Evolutionary conservation across 2,113 vertebrate genomes (phyloP).

Genomic region (Sceloporus undulatus): DNA sequence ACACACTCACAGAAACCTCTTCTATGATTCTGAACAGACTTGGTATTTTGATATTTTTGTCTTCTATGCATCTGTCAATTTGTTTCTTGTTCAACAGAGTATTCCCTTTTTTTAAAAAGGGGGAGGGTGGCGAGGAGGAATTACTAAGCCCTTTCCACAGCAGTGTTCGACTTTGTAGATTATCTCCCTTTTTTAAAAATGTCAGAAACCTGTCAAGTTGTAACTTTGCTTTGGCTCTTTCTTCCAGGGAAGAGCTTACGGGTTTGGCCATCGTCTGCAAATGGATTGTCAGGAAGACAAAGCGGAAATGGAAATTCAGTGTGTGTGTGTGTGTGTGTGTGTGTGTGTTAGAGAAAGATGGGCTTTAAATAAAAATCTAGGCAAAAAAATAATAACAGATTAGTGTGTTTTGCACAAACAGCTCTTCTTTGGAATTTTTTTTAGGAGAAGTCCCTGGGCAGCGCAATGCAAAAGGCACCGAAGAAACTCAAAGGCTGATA

Average conservation of each 20-base stretch:
- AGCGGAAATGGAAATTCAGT: background rate
- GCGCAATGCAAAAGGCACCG: conserved; percentile 66
- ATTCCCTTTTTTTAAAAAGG: background rate
- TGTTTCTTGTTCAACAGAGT: conserved; percentile 53
- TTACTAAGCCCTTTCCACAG: conserved; percentile 31
- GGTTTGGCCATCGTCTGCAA: conserved; percentile 33
- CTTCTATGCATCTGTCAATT: conserved; percentile 37
- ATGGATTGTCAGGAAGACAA: conserved; percentile 42
- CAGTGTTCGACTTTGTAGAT: conserved; percentile 35
- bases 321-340: background rate
- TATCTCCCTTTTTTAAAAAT: conserved; percentile 29
- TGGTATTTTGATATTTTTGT: conserved; percentile 7
- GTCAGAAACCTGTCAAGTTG: conserved; percentile 55
- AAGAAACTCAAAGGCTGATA: no score
- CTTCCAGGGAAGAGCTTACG: conserved; percentile 67
- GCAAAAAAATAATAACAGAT: conserved; percentile 60
- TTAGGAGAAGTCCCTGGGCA: conserved; percentile 58
- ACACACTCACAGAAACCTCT: background rate
- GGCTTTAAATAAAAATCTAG: conserved; percentile 51
- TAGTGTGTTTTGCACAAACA: conserved; percentile 71
- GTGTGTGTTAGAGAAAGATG: conserved; percentile 41
- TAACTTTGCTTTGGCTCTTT: conserved; percentile 60
- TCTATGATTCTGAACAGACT: background rate
- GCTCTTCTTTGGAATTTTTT: conserved; percentile 66
- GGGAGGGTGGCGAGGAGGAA: background rate